Evolutionary conservation across 2,113 vertebrate species (phyloP), one percentile per base, ranked within the genome.

Genomic region (Symphodus melops): DNA sequence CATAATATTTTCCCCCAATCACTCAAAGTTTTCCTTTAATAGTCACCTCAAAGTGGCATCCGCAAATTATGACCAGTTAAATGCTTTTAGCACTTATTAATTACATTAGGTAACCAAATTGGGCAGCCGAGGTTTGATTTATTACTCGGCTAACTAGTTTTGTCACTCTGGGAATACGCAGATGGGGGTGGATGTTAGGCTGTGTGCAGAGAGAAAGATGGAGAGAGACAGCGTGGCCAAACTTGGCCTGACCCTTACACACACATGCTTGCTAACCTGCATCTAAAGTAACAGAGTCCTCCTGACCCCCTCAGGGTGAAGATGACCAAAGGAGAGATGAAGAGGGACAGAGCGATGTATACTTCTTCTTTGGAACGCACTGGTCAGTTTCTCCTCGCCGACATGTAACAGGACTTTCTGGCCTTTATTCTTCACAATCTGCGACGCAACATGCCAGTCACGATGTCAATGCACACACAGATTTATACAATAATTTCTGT

Each of bases 21-120:
- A 46, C 67, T 23, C 62, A 82, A 89, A 87, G 86, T 90, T 93
- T 87, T 87, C 75, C 68, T 88, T 84, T 87, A 91, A 92, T 77
- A 83, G 80, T 85, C 72, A 72, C 83, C 84, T 91, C 75, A 91
- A 93, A 93, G 92, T 93, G 91, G 86, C 91, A 89, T 83, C 82
- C 73, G 14, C 85, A 92, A 93, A 94, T 94, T 89, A 93, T 68
- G 82, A 85, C 83, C 80, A 86, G 89, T 94, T 94, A 94, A 94
- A 88, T 89, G 89, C 90, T 93, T 93, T 94, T 94, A 95, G 91
- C 92, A 90, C 87, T 89, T 94, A 94, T 94, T 95, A 94, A 95
- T 95, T 94, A 86, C 92, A 95, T 95, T 94, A 95, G 90, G 89
- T 87, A 91, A 83, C 80, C 83, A 94, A 94, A 94, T 93, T 94